Evolutionary conservation across 2,888 invertebrate genomes (phyloP), one percentile per base, ranked within the genome.

Genomic region (Anorthoa munda): DNA sequence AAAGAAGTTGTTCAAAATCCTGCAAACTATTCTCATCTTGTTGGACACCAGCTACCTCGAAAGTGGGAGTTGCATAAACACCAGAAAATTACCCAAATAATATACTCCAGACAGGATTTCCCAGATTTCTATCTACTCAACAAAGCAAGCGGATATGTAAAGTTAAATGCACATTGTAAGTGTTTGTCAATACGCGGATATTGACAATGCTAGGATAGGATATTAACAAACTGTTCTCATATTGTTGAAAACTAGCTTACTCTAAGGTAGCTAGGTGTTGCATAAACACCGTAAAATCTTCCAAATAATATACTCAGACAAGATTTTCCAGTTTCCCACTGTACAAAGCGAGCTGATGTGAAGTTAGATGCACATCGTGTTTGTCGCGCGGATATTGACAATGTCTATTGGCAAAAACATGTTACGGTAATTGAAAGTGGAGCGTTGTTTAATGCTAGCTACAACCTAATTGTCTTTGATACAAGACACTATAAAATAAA

Each of bases 311-410:
- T 39, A 9, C 39, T 39, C 9, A 39, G 39, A 39, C 39, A 39
- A 9, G 7, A 39, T 9, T 39, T 39, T 39, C 39, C 39, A 39
- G 39, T 39, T 39, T 9, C 39, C 39, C 9, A 39, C 4, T 39
- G 4, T 4, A 9, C 39, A 39, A 7, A 5, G 86, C 88, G 82
- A 86, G 87, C 88, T 79, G 82, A 88, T 90, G 89, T 92, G 87
- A 92, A 93, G 92, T 93, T 92, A 91, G 86, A 85, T 84, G 83
- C 82, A 87, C 39, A 39, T 69, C 75, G 68, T 80, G 71, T 76
- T 71, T 71, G 66, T 39, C 59, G 79, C 65, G 67, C 66, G 66
- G 59, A 80, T 76, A 79, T 80, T 80, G 75, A 75, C 70, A 80
- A 70, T 66, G 55, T 70, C 48, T 75, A 75, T 64, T 50, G 21